These are phyloP conservation scores for Anastrepha ludens DNA, from an alignment of 1,140 invertebrate species.

Conservation along the genomic window DNA sequence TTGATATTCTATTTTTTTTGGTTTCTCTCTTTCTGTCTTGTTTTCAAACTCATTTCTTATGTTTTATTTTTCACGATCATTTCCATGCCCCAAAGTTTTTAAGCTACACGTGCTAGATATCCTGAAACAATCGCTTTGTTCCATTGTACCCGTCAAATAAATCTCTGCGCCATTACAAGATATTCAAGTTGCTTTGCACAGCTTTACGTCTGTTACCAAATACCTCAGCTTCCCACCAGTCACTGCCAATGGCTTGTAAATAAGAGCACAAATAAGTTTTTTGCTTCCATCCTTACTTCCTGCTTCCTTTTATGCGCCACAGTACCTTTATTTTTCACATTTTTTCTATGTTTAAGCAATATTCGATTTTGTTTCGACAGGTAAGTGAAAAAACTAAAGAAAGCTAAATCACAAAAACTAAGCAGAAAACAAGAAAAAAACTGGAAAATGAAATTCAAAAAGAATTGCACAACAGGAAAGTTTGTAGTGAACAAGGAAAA, in stretches of 20 bases:
- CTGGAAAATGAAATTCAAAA: not conserved
- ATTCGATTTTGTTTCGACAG: conserved; percentile 47
- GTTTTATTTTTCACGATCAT: not conserved
- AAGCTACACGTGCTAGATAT: too few relatives aligned
- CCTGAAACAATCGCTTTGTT: not conserved
- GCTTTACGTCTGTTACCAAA: conserved; percentile 27
- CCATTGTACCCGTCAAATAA: conserved; percentile 11
- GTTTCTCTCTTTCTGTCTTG: not conserved
- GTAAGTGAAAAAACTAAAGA: conserved; percentile 19
- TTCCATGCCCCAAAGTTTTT: too few relatives aligned
- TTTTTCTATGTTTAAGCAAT: not conserved
- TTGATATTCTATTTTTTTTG: not conserved
- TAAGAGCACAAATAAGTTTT: conserved; percentile 40
- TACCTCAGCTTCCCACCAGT: not conserved
- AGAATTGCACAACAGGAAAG: conserved; percentile 11
- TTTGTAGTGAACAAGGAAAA: conserved; percentile 37
- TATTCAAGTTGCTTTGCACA: conserved; percentile 28
- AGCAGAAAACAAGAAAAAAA: not conserved
- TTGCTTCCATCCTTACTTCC: conserved; percentile 7
- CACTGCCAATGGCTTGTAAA: not conserved
- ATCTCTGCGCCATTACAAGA: not conserved
- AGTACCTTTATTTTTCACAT: not conserved
- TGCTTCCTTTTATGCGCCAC: not conserved
- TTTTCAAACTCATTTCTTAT: not conserved
- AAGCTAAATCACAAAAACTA: conserved; percentile 8